These are phyloP conservation scores for Cydia splendana DNA, from an alignment of 1,140 invertebrate genomes.

Conservation along the genomic window DNA sequence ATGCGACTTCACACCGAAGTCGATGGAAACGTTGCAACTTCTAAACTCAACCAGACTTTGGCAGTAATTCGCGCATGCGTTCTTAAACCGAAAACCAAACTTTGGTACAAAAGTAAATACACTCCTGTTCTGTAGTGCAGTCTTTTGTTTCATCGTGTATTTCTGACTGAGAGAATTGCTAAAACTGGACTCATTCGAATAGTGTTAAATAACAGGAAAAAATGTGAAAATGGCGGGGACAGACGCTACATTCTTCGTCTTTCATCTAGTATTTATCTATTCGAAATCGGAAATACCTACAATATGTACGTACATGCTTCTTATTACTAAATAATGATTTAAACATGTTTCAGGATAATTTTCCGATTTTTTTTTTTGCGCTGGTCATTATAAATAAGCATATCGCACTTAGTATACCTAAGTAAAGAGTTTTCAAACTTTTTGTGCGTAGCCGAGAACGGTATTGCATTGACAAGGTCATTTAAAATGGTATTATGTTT, in stretches of 20 bases:
- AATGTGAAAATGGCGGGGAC: neutral
- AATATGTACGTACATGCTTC: neutral
- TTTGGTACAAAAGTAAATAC: constrained; percentile 17
- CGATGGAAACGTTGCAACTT: constrained; percentile 65
- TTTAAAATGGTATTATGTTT: no score
- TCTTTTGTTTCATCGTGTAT: constrained; percentile 22
- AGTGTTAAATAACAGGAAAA: neutral
- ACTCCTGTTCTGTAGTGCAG: constrained; percentile 17
- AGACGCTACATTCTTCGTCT: neutral
- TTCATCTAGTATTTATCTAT: neutral
- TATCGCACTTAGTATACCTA: no score
- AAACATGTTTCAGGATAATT: no score
- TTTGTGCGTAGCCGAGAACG: no score
- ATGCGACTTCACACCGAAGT: constrained; percentile 41
- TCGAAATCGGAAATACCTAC: neutral
- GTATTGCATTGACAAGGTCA: no score
- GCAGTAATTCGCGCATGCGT: constrained; percentile 57
- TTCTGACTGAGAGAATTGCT: neutral
- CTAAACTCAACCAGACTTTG: constrained; percentile 47
- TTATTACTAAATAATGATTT: no score
- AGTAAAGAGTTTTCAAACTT: no score
- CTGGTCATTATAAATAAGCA: no score
- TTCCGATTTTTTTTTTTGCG: no score
- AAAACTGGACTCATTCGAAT: neutral
- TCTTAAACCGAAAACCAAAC: constrained; percentile 32